These are phyloP conservation scores for Brachypteracias leptosomus DNA, from an alignment of 2,113 vertebrate species.

Conservation along the genomic window DNA sequence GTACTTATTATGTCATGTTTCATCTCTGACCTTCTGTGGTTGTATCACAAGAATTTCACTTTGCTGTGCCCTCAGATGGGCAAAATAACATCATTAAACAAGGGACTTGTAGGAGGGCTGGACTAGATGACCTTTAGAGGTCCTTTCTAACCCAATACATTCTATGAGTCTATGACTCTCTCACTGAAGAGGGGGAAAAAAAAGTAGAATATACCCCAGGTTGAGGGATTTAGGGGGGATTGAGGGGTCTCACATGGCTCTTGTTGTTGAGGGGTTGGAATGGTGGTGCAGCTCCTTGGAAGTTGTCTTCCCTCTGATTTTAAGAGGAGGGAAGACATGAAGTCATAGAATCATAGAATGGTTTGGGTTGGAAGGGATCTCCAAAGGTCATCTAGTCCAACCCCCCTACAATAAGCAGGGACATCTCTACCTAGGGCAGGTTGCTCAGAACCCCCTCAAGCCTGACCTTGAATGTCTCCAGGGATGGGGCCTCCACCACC, in stretches of 20 bases:
- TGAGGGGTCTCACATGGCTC: rapidly evolving
- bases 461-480: no score
- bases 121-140: no score
- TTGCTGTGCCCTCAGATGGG: not conserved
- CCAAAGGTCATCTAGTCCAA: no score
- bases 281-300: not conserved
- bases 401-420: no score
- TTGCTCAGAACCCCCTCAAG: no score
- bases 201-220: not conserved
- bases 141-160: no score
- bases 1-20: not conserved
- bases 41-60: not conserved
- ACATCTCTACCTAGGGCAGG: no score
- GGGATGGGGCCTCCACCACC: no score
- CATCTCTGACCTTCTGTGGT: not conserved
- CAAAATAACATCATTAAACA: not conserved
- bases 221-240: not conserved
- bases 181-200: not conserved
- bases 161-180: no score
- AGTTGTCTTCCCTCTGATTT: not conserved
- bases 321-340: not conserved
- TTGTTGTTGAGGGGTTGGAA: not conserved
- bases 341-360: no score
- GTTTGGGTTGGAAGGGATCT: no score
- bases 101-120: not conserved